Base-by-base conservation (phyloP, 2,888 invertebrate species). In the Zygothrica quintamaculata region DNA sequence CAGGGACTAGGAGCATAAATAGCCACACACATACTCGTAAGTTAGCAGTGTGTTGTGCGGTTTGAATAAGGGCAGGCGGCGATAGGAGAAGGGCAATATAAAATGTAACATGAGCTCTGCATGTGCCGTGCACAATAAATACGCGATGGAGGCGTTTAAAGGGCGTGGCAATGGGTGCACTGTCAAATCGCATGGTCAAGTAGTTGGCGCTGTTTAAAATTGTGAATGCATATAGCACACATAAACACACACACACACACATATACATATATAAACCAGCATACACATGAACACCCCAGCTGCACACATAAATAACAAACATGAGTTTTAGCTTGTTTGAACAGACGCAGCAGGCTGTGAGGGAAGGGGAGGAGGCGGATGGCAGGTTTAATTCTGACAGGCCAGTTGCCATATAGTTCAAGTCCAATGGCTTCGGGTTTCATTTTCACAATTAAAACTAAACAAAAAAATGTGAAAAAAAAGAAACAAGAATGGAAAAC, bases 71-170 rank as follows among this genome's bases (percentile, higher is more conserved):
- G 8, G 31, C 16, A 9, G 9, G 4, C 15, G 48, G 51, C 34
- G 1, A 9, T 13, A 8, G 22, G 13, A 39, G 29, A 9, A 15
- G 9, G 25, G 56, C 37, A 59, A 69, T 75, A 81, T 84, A 81
- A 80, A 80, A 80, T 80, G 81, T 71, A 70, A 82, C 79, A 78
- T 59, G 64, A 65, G 53, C 60, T 48, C 66, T 61, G 68, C 70
- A 76, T 77, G 80, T 68, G 75, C 74, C 66, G 51, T 77, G 80
- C 72, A 84, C 81, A 86, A 86, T 86, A 86, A 86, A 84, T 80
- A 80, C 72, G 72, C 61, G 68, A 1, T 50, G 36, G 37, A 43
- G 52, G 43, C 36, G 7, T 34, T 1, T 12, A 3, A 34, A 4
- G 8, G 12, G 47, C 25, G 7, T 18, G 22, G 5, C 25, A 22